Base-by-base conservation (phyloP, 2,888 invertebrate species). In the Hesperia comma region DNA sequence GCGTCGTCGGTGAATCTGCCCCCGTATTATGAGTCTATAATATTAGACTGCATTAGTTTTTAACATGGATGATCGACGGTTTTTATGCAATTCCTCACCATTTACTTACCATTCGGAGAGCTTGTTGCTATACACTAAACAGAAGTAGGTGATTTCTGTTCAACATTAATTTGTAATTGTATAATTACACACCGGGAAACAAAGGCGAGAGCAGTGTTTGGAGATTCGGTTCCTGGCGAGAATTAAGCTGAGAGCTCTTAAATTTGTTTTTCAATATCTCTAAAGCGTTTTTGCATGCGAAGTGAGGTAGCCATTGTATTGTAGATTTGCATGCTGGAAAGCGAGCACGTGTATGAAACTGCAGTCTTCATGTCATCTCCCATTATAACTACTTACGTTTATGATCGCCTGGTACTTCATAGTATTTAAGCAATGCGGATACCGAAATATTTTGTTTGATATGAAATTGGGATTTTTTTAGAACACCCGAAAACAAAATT, bases 201-300 rank as follows among this genome's bases (percentile, higher is more conserved):
- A 64, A 57, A 62, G 19, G 12, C 17, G 19, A 49, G 54, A 26
- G 12, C 19, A 56, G 63, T 19, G 63, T 58, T 63, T 53, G 51
- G 51, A 32, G 32, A 58, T 64, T 58, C 15, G 37, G 26, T 64
- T 64, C 26, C 57, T 51, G 41, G 51, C 60, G 19, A 7, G 26
- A 53, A 53, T 57, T 51, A 46, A 51, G 21, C 51, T 8, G 53
- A 60, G 60, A 6, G 54, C 66, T 54, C 66, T 66, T 55, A 46
- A 66, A 66, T 60, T 55, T 66, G 66, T 66, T 66, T 66, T 66
- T 66, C 54, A 66, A 66, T 66, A 66, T 58, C 66, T 54, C 58
- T 60, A 66, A 51, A 58, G 66, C 66, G 53, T 60, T 54, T 60
- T 58, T 63, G 51, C 41, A 64, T 49, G 56, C 53, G 54, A 51